A percentile compares a stretch with the other conserved stretches of the same genome.
Conservation (phyloP, 2,113 vertebrate genomes). For the Phocoena sinus region DNA sequence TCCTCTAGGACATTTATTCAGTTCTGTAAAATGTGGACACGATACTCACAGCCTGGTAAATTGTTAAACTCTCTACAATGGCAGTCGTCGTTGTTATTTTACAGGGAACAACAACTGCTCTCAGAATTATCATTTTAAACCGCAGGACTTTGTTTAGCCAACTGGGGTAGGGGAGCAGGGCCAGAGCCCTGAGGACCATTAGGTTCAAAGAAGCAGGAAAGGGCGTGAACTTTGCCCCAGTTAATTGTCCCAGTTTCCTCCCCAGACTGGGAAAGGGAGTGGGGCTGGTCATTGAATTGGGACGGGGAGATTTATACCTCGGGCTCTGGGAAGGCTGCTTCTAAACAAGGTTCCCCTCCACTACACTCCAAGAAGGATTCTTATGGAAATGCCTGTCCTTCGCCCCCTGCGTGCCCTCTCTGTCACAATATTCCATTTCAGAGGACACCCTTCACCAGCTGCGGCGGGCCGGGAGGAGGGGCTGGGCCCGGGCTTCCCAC, state of each 20-base stretch:
- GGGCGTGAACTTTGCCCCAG: conserved; percentile 20
- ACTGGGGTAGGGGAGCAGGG: background rate
- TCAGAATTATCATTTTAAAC: background rate
- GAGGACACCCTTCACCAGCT: conserved; percentile 77
- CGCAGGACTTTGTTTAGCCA: background rate
- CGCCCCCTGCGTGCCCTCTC: conserved; percentile 25
- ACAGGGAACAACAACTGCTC: background rate
- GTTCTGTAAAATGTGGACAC: background rate
- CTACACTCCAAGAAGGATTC: conserved; percentile 66
- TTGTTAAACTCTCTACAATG: background rate
- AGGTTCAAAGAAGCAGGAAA: background rate
- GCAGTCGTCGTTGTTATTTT: background rate
- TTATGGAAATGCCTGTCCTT: conserved; percentile 73
- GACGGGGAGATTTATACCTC: conserved; percentile 51
- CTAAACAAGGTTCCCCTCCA: conserved; percentile 58
- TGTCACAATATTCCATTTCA: conserved; percentile 77
- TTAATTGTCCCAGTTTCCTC: conserved; percentile 63
- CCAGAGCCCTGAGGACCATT: background rate
- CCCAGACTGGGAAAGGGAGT: background rate
- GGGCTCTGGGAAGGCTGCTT: conserved; percentile 60
- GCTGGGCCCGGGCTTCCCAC: background rate
- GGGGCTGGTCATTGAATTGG: conserved; percentile 1
- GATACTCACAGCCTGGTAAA: background rate
- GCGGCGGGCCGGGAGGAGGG: background rate
- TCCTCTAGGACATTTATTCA: background rate